Conservation (phyloP, 2,888 invertebrate genomes). For the Unio pictorum region DNA sequence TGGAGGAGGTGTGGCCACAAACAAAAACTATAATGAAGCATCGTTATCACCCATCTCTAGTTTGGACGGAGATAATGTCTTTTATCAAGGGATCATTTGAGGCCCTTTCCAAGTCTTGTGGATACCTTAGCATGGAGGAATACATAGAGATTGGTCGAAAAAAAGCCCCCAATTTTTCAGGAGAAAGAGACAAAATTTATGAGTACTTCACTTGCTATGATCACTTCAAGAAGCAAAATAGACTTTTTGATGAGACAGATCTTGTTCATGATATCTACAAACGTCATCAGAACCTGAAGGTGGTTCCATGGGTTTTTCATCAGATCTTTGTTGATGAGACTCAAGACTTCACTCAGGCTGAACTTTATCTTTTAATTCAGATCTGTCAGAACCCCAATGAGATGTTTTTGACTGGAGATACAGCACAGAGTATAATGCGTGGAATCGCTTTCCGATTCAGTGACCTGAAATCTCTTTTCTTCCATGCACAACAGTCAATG, state of each 20-base stretch:
- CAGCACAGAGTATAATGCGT: constrained; percentile 68
- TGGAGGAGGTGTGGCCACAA: constrained; percentile 57
- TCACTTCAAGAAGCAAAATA: constrained; percentile 36
- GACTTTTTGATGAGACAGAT: constrained; percentile 56
- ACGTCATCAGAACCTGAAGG: constrained; percentile 21
- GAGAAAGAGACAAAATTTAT: constrained; percentile 46
- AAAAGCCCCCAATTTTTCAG: constrained; percentile 54
- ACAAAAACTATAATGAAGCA: constrained; percentile 18
- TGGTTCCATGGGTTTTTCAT: constrained; percentile 42
- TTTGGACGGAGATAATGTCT: constrained; percentile 66
- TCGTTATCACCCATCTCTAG: constrained; percentile 53
- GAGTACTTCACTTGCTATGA: constrained; percentile 43
- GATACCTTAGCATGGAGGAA: constrained; percentile 39
- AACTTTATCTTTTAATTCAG: constrained; percentile 57
- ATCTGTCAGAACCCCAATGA: constrained; percentile 60
- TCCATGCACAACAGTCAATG: constrained; percentile 50
- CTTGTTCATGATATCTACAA: constrained; percentile 41
- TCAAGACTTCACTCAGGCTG: constrained; percentile 66
- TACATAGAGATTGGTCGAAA: constrained; percentile 51
- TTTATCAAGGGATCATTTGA: constrained; percentile 62
- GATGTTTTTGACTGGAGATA: constrained; percentile 64
- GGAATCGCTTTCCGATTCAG: constrained; percentile 64
- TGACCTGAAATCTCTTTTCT: constrained; percentile 60
- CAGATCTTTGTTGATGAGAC: constrained; percentile 66
- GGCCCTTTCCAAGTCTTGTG: constrained; percentile 41